Conservation (phyloP, 2,113 vertebrate species). For the Spermophilus dauricus region DNA sequence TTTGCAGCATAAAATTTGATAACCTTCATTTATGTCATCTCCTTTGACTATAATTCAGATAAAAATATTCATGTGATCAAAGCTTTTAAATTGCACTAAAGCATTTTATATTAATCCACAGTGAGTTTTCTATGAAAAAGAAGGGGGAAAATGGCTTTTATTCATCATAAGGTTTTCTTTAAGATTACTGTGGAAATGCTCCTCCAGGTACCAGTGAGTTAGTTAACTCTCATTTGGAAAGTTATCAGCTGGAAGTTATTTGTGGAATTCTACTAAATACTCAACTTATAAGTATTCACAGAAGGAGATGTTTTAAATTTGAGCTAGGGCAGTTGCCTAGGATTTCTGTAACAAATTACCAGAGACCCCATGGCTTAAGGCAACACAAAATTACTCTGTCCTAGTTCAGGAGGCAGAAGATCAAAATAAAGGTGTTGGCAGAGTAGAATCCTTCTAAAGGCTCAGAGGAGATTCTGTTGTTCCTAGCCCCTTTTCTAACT, state of each 20-base stretch:
- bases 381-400: too few relatives aligned
- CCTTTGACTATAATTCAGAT: conserved; percentile 47
- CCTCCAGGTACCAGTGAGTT: neutral
- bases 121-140: neutral
- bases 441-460: too few relatives aligned
- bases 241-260: neutral
- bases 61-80: neutral
- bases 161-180: conserved; percentile 13
- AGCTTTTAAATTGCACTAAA: conserved; percentile 8
- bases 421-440: too few relatives aligned
- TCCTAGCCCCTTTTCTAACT: too few relatives aligned
- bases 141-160: neutral
- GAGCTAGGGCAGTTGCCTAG: too few relatives aligned
- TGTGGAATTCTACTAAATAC: too few relatives aligned
- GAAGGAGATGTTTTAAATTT: too few relatives aligned
- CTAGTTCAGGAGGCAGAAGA: too few relatives aligned
- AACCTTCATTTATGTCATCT: neutral
- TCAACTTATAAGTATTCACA: too few relatives aligned
- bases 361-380: too few relatives aligned
- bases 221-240: neutral
- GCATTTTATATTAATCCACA: neutral
- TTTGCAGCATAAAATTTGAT: neutral
- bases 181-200: neutral
- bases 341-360: too few relatives aligned
- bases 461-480: too few relatives aligned